Percentiles rank a stretch among this genome's conserved stretches.
phyloP scores from a whole-genome alignment of 1,140 invertebrate species.

The Procambarus clarkii region DNA sequence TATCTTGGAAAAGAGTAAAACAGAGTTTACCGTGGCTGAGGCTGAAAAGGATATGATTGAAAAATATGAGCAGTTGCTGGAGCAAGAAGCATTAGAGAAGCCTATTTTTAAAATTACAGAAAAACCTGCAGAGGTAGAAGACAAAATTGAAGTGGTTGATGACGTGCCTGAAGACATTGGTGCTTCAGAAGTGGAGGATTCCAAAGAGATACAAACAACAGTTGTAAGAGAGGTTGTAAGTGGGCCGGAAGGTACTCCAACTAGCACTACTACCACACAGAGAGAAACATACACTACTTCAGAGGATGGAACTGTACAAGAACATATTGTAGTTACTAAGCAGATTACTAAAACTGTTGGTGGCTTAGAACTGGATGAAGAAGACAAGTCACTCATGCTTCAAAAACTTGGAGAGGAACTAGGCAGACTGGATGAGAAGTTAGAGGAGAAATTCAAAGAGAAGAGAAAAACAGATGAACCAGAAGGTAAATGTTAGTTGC shows the following conservation, averaged over 20 bases:
- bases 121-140: constrained; percentile 41
- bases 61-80: constrained; percentile 59
- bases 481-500: constrained; percentile 63
- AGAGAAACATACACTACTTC: constrained; percentile 53
- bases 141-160: not conserved
- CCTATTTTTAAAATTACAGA: constrained; percentile 54
- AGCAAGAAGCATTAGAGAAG: constrained; percentile 50
- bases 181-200: constrained; percentile 5
- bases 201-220: constrained; percentile 34
- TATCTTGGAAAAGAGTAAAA: constrained; percentile 73
- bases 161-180: not conserved
- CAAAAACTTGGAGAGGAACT: constrained; percentile 71
- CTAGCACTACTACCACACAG: constrained; percentile 57
- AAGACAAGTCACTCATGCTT: constrained; percentile 66
- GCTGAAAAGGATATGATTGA: constrained; percentile 59
- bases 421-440: constrained; percentile 70
- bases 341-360: constrained; percentile 33
- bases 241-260: constrained; percentile 46
- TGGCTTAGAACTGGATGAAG: constrained; percentile 37
- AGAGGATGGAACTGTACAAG: constrained; percentile 66
- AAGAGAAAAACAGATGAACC: constrained; percentile 66
- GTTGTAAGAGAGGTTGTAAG: constrained; percentile 60
- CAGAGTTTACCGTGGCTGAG: constrained; percentile 68
- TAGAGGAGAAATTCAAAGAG: constrained; percentile 72
- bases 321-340: constrained; percentile 68